Percentiles rank a stretch among this genome's conserved stretches.
Evolutionary conservation across 2,888 invertebrate genomes (phyloP).

Genomic region (Pinctada fucata): DNA sequence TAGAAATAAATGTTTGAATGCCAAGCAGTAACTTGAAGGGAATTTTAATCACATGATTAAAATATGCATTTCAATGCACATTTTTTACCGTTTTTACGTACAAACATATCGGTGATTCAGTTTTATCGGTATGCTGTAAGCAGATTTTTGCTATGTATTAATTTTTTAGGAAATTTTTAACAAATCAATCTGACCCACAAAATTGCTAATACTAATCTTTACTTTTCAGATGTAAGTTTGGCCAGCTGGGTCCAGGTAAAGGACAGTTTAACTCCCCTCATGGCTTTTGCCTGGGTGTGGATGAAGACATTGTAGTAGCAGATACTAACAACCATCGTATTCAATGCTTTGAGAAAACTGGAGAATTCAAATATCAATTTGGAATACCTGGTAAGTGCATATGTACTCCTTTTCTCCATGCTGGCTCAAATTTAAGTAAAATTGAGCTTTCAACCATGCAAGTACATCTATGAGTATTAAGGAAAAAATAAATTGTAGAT

Average conservation of each 20-base stretch:
- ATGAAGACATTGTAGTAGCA: slow-evolving; percentile 97
- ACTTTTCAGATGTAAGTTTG: slow-evolving; percentile 86
- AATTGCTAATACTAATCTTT: not conserved
- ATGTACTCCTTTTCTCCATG: not conserved
- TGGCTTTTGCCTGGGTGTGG: slow-evolving; percentile 95
- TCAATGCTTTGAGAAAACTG: slow-evolving; percentile 94
- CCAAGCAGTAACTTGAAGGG: too few species aligned
- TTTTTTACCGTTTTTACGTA: too few species aligned
- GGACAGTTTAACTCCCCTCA: slow-evolving; percentile 98
- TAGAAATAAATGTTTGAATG: too few species aligned
- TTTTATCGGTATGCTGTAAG: too few species aligned
- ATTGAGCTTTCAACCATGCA: not conserved
- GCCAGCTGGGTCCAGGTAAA: slow-evolving; percentile 93
- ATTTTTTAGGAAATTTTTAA: too few species aligned
- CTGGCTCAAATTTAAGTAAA: not conserved
- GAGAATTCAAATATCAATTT: slow-evolving; percentile 94
- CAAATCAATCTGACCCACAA: too few species aligned
- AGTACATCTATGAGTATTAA: not conserved
- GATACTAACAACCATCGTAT: slow-evolving; percentile 97
- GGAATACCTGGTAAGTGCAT: slow-evolving; percentile 89
- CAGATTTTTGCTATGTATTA: too few species aligned
- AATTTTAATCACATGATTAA: too few species aligned
- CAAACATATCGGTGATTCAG: too few species aligned
- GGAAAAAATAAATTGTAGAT: not conserved
- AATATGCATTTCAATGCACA: too few species aligned